Percentiles rank a stretch among this genome's conserved stretches.
These are phyloP conservation scores for Flexamia atlantica DNA, from an alignment of 2,888 invertebrate species.

Conservation along the genomic window DNA sequence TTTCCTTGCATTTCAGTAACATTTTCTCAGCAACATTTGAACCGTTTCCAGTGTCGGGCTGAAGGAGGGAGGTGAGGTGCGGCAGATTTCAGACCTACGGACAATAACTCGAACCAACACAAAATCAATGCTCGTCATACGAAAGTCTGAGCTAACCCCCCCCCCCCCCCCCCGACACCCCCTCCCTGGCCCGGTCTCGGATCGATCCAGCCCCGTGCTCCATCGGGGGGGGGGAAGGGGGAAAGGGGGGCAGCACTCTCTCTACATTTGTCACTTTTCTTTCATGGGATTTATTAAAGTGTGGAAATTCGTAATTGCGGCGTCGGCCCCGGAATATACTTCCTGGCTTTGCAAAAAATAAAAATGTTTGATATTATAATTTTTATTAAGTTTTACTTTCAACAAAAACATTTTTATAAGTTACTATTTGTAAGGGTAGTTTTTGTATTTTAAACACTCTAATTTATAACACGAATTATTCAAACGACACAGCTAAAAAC, in stretches of 20 bases:
- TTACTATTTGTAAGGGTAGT: too few species aligned
- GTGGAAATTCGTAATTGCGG: slow-evolving; percentile 47
- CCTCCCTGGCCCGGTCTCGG: slow-evolving; percentile 67
- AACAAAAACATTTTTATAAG: too few species aligned
- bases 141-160: slow-evolving; percentile 41
- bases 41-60: neutral
- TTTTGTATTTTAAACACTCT: too few species aligned
- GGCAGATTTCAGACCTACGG: slow-evolving; percentile 56
- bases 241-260: slow-evolving; percentile 48
- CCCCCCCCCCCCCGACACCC: slow-evolving; percentile 67
- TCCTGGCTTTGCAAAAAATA: neutral
- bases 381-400: too few species aligned
- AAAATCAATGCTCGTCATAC: slow-evolving; percentile 59
- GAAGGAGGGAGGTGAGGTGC: slow-evolving; percentile 3
- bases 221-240: neutral
- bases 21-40: neutral
- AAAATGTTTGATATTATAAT: too few species aligned
- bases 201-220: neutral
- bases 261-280: slow-evolving; percentile 57
- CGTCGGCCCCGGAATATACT: neutral
- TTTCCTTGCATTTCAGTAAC: too few species aligned
- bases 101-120: slow-evolving; percentile 58
- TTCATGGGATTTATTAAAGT: slow-evolving; percentile 60
- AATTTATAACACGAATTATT: too few species aligned
- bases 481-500: too few species aligned